Evolutionary conservation across 1,140 invertebrate genomes (phyloP).

Genomic region (Penaeus vannamei): DNA sequence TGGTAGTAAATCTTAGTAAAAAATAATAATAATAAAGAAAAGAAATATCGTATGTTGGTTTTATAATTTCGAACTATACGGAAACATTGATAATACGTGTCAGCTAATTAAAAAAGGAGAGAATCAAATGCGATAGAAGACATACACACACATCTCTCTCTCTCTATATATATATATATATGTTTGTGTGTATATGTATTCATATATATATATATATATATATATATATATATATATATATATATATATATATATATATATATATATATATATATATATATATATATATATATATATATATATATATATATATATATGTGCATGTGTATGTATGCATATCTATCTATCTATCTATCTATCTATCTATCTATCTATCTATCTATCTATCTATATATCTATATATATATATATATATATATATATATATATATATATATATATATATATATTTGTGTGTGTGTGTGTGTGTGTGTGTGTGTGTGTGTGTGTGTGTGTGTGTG

Average conservation of each 20-base stretch:
- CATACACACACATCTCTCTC: background rate
- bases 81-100: no score
- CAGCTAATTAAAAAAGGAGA: no score
- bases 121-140: background rate
- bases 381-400: no score
- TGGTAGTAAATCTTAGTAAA: no score
- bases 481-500: background rate
- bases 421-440: background rate
- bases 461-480: background rate
- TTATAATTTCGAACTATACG: no score
- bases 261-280: background rate
- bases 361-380: no score
- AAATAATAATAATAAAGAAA: no score
- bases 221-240: constrained; percentile 7
- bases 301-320: no score
- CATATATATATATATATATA: background rate
- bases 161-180: background rate
- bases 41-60: no score
- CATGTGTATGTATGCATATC: no score
- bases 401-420: no score
- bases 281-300: background rate
- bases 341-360: no score
- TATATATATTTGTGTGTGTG: background rate
- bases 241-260: background rate
- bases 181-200: background rate